Evolutionary conservation across 2,888 invertebrate species (phyloP).

Genomic region (Rapana venosa): DNA sequence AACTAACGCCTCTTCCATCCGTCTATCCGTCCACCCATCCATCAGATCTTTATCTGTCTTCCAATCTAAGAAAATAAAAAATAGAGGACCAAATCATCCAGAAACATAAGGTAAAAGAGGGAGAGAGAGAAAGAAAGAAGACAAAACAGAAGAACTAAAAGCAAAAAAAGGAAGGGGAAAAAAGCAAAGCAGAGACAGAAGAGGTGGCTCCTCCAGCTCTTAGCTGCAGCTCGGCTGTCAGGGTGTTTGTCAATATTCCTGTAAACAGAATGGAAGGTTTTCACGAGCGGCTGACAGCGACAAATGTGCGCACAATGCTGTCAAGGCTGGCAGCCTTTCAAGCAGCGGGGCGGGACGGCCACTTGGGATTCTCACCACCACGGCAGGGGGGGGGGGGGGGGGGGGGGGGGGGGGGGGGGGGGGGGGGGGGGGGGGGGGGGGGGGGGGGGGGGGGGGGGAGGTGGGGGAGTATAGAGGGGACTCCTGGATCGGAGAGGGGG

Average conservation of each 20-base stretch:
- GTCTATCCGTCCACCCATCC: background rate
- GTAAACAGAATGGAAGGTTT: constrained; percentile 35
- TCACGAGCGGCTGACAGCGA: constrained; percentile 12
- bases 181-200: no score
- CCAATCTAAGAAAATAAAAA: background rate
- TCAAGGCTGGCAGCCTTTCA: constrained; percentile 12
- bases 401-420: no score
- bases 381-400: background rate
- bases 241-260: constrained; percentile 37
- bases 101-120: no score
- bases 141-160: no score
- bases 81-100: no score
- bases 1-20: background rate
- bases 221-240: background rate
- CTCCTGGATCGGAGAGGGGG: background rate
- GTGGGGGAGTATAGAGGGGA: background rate
- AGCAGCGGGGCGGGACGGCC: background rate
- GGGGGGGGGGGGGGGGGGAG: background rate
- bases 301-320: constrained; percentile 29
- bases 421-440: no score
- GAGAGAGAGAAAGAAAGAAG: no score
- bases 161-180: no score
- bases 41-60: background rate
- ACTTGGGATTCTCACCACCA: constrained; percentile 1
- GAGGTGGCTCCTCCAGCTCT: background rate